Percentiles rank a stretch among this genome's conserved stretches.
Evolutionary conservation across 2,113 vertebrate genomes (phyloP).

Genomic region (Heteronetta atricapilla): DNA sequence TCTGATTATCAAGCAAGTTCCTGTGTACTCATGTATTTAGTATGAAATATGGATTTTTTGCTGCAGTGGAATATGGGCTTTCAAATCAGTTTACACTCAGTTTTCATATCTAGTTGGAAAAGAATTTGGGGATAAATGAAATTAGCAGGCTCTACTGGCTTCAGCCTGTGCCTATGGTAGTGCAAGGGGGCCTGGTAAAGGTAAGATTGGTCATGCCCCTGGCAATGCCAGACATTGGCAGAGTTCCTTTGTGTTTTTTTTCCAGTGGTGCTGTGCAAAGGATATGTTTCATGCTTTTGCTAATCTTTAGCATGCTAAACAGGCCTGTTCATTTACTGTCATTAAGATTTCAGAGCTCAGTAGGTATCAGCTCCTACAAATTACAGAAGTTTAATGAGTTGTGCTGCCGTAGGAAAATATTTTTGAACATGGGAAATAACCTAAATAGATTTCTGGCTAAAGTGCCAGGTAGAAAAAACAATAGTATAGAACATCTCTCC

Average conservation of each 20-base stretch:
- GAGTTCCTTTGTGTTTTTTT: background rate
- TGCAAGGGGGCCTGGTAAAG: background rate
- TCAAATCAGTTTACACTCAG: background rate
- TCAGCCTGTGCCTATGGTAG: background rate
- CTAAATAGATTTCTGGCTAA: background rate
- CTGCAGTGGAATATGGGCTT: background rate
- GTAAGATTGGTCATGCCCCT: too few relatives aligned
- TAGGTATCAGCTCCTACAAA: background rate
- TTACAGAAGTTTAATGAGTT: background rate
- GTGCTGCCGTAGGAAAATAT: background rate
- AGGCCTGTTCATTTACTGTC: background rate
- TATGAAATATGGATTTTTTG: background rate
- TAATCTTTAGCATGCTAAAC: background rate
- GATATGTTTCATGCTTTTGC: background rate
- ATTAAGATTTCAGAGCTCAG: background rate
- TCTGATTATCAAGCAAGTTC: background rate
- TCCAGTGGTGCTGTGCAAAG: background rate
- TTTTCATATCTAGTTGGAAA: background rate
- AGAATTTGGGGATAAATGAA: background rate
- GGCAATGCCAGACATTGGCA: too few relatives aligned
- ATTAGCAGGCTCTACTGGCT: background rate
- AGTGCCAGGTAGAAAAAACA: background rate
- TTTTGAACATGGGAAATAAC: background rate
- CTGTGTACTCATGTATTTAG: background rate
- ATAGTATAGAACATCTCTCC: background rate